A percentile compares a stretch with the other conserved stretches of the same genome.
These are phyloP conservation scores for Calcarius lapponicus DNA, from an alignment of 2,797 vertebrate species.

Conservation along the genomic window DNA sequence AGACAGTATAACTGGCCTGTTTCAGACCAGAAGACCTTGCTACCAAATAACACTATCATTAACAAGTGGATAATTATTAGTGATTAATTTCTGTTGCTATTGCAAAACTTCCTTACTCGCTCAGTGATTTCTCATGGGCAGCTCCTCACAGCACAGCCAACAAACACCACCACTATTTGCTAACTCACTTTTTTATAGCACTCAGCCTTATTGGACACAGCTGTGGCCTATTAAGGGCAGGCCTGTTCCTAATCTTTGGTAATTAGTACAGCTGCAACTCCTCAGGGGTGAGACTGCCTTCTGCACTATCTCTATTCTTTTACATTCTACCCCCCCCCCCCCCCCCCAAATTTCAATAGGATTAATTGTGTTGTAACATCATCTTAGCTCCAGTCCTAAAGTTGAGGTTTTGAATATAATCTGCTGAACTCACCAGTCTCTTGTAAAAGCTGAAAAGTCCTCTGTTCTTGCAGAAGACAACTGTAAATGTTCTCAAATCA, in stretches of 20 bases:
- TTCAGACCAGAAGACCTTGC: neutral
- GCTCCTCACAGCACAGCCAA: too few species aligned
- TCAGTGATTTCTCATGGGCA: too few species aligned
- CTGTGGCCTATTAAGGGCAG: too few species aligned
- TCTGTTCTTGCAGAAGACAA: neutral
- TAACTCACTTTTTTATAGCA: too few species aligned
- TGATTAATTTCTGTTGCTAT: neutral
- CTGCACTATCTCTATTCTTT: neutral
- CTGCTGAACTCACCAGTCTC: neutral
- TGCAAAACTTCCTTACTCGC: too few species aligned
- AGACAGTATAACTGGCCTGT: neutral
- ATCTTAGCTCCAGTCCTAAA: neutral
- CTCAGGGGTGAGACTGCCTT: neutral
- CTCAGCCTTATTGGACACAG: too few species aligned
- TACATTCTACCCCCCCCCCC: neutral
- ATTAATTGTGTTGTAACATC: neutral
- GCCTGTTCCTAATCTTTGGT: too few species aligned
- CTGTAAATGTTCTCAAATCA: neutral
- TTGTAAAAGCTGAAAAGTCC: neutral
- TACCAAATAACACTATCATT: neutral
- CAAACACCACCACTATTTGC: too few species aligned
- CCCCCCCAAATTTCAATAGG: neutral
- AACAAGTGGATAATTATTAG: neutral
- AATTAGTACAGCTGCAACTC: too few species aligned
- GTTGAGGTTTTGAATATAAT: neutral